phyloP scores from a whole-genome alignment of 2,888 invertebrate genomes.

The Anagyrus pseudococci region DNA sequence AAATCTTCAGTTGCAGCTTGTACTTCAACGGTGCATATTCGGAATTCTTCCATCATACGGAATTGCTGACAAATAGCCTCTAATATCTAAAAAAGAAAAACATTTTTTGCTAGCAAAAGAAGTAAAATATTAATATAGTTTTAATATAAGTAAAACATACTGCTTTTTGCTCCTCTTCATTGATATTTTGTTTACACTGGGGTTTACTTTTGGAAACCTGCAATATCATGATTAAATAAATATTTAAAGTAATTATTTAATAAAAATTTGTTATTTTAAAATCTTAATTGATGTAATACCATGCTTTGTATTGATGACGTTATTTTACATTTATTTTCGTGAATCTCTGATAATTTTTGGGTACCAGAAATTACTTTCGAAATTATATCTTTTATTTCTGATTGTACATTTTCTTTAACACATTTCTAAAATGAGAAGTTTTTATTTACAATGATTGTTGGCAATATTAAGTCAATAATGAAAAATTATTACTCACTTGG shows the following conservation, averaged over 20 bases:
- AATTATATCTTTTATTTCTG: constrained; percentile 28
- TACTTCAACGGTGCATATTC: constrained; percentile 56
- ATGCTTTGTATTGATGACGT: constrained; percentile 3
- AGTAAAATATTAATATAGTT: neutral
- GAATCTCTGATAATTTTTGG: constrained; percentile 26
- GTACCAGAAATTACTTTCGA: constrained; percentile 22
- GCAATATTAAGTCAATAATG: neutral
- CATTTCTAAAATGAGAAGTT: constrained; percentile 18
- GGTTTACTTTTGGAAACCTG: constrained; percentile 26
- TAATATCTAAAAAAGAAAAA: constrained; percentile 29
- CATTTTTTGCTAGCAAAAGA: neutral
- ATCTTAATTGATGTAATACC: constrained; percentile 8
- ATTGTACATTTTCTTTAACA: constrained; percentile 28
- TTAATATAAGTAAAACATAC: constrained; percentile 34
- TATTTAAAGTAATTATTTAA: constrained; percentile 4
- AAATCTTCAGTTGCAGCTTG: constrained; percentile 57
- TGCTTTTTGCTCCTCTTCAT: constrained; percentile 37
- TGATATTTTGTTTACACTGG: constrained; percentile 25
- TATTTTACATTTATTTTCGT: constrained; percentile 24
- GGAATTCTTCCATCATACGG: constrained; percentile 55
- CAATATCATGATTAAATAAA: constrained; percentile 11
- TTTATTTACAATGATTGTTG: neutral
- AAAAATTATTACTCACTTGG: constrained; percentile 33
- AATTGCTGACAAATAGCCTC: constrained; percentile 49
- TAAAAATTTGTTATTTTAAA: neutral